Percentiles rank a stretch among this genome's conserved stretches.
Conservation (phyloP, 2,113 vertebrate genomes). For the Odocoileus hemionus region DNA sequence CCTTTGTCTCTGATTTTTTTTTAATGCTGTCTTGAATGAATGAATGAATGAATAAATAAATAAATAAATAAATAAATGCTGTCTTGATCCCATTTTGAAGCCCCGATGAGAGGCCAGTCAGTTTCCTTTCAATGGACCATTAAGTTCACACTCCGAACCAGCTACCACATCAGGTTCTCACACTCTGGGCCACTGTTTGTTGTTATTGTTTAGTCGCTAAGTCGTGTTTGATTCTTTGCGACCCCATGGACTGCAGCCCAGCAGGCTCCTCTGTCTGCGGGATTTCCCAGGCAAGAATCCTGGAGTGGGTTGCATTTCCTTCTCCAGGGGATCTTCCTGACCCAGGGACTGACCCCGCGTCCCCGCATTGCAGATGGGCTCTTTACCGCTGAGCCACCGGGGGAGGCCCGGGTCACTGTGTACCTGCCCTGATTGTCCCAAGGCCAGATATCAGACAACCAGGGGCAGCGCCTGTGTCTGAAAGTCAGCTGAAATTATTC, state of each 20-base stretch:
- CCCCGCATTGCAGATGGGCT: background rate
- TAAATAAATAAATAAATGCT: background rate
- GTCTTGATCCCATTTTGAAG: background rate
- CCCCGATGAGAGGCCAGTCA: background rate
- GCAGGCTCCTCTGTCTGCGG: background rate
- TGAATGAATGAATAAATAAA: no score
- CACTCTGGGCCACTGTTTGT: background rate
- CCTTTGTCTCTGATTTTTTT: background rate
- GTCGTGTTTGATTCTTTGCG: background rate
- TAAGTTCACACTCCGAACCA: background rate
- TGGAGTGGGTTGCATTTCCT: background rate
- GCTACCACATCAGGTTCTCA: background rate
- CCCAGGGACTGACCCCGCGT: fast-evolving
- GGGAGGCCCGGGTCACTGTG: no score
- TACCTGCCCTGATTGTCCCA: background rate
- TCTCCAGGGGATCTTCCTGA: background rate
- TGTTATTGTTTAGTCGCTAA: background rate
- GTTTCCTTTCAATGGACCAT: background rate
- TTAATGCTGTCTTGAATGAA: no score
- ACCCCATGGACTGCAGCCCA: background rate
- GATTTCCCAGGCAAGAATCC: background rate
- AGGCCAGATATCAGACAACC: background rate
- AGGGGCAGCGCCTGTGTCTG: background rate
- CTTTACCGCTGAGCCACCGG: background rate
- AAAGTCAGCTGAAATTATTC: background rate